Evolutionary conservation across 2,113 vertebrate species (phyloP), one percentile per base, ranked within the genome.

Genomic region (Paraplagusia blochii): DNA sequence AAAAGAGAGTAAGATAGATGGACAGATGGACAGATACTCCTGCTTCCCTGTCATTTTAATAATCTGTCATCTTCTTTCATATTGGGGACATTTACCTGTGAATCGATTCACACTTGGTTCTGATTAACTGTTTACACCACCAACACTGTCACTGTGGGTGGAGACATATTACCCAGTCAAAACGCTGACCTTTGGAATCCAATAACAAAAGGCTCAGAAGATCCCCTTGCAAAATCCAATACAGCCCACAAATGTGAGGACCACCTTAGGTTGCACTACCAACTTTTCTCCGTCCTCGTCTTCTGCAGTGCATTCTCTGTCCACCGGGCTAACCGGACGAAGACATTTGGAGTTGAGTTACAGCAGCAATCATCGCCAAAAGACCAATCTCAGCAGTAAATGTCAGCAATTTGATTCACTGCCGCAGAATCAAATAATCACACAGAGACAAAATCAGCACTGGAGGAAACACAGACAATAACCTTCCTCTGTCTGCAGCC

Each of bases 401-500:
- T 48, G 45, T 71, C 38, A 56, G 8, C 12, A 18, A 12, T 67
- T 67, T 56, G 17, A 68, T 52, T 61, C 53, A 18, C 11, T 19
- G 38, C 39, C 39, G 57, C 15, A 19, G 60, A 74, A 53, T 69
- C 29, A 33, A 71, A 74, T 48, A 49, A 18, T 58, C 42, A 45
- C 12, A 36, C 39, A 8, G 58, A 60, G 40, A 63, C 16, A 43
- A 40, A 51, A 40, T 8, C 33, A 44, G 40, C 58, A 57, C 46
- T 51, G 57, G 29, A 53, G 50, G 19, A 70, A 63, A 61, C 36
- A 63, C 22, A 46, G 47, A 9, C 16, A 40, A 5, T 57, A 57
- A 29, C 77, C 73, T 70, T 53, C 47, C 57, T 19, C 46, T 53
- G 65, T 63, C 34, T 46, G 74, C 52, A 47, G 59, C 38, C 51